A percentile compares a stretch with the other conserved stretches of the same genome.
Conservation (phyloP, 2,797 vertebrate genomes). For the Brachyrhaphis roseni region DNA sequence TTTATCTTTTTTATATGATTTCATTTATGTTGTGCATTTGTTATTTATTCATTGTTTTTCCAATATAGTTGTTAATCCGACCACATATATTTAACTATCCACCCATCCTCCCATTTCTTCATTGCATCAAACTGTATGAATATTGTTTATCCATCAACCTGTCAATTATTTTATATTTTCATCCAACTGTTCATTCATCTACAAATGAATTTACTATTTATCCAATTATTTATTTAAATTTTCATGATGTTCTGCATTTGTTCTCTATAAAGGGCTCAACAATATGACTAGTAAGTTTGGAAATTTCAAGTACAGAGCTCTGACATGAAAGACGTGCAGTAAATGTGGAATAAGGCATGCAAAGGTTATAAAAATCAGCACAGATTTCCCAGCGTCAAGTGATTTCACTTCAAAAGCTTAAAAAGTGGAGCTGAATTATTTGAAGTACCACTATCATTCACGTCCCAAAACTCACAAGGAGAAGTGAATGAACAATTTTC, state of each 20-base stretch:
- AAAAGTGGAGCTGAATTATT: not conserved
- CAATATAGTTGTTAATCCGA: too few relatives aligned
- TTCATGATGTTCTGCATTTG: not conserved
- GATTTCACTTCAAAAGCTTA: not conserved
- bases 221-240: not conserved
- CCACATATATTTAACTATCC: too few relatives aligned
- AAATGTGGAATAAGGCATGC: not conserved
- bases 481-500: slow-evolving; percentile 18
- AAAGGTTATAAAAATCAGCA: not conserved
- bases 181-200: not conserved
- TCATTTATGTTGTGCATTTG: too few relatives aligned
- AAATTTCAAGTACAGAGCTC: not conserved
- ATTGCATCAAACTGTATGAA: not conserved
- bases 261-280: not conserved
- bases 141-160: not conserved
- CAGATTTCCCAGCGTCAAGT: not conserved
- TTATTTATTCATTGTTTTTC: too few relatives aligned
- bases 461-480: not conserved
- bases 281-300: not conserved
- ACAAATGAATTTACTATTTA: not conserved
- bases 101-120: not conserved
- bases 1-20: too few relatives aligned
- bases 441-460: not conserved
- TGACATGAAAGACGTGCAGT: not conserved
- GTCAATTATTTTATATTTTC: not conserved